Evolutionary conservation across 64 coral and sea anemone species (phyloP).

Genomic region (Stylophora pistillata): DNA sequence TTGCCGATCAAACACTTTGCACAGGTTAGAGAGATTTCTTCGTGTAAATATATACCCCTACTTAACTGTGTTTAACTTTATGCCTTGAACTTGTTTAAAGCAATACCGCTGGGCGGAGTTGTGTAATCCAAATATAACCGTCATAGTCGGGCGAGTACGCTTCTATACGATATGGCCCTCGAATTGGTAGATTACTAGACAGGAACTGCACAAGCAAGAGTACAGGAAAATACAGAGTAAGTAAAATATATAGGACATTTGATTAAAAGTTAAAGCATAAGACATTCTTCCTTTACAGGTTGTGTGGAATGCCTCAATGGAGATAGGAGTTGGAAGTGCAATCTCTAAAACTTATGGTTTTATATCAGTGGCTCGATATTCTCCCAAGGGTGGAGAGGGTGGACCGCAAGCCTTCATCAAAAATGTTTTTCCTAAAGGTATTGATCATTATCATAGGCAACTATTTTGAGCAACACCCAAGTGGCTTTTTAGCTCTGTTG

Average conservation of each 20-base stretch:
- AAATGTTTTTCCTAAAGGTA: slow-evolving; percentile 33
- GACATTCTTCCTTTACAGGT: neutral
- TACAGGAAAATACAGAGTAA: too few relatives aligned
- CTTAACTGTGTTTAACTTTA: neutral
- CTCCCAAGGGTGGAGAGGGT: slow-evolving; percentile 17
- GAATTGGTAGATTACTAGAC: too few relatives aligned
- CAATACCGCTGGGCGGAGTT: neutral
- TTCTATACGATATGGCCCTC: too few relatives aligned
- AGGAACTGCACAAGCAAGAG: too few relatives aligned
- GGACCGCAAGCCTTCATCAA: slow-evolving; percentile 29
- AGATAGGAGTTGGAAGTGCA: slow-evolving; percentile 35
- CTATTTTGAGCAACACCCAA: too few relatives aligned
- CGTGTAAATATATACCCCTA: too few relatives aligned
- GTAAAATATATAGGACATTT: too few relatives aligned
- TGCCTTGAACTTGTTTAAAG: neutral
- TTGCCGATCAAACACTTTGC: slow-evolving; percentile 55
- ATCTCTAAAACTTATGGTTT: slow-evolving; percentile 34
- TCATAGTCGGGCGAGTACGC: too few relatives aligned
- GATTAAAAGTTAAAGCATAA: neutral
- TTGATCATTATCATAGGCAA: neutral
- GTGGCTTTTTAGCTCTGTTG: too few relatives aligned
- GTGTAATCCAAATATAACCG: too few relatives aligned
- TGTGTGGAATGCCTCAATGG: slow-evolving; percentile 40
- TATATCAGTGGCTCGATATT: slow-evolving; percentile 40
- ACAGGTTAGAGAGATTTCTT: neutral